Percentiles rank a stretch among this genome's conserved stretches.
Conservation (phyloP, 2,888 invertebrate species). For the Trachelus tabidus region DNA sequence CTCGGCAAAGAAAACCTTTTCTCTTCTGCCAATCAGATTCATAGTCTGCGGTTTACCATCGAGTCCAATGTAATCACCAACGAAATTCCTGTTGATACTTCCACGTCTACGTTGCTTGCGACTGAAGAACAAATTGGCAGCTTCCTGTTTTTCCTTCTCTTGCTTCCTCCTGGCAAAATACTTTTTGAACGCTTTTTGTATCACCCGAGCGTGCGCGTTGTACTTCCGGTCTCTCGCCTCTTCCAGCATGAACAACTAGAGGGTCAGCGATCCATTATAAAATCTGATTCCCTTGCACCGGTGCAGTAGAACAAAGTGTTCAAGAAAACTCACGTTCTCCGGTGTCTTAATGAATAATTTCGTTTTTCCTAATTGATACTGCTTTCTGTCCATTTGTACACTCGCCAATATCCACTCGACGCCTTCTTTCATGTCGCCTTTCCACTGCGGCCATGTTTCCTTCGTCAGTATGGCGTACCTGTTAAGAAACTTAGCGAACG, state of each 20-base stretch:
- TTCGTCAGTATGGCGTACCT: conserved; percentile 75
- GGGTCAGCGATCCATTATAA: conserved; percentile 18
- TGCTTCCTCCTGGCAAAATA: conserved; percentile 72
- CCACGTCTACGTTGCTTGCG: conserved; percentile 73
- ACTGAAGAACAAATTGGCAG: conserved; percentile 65
- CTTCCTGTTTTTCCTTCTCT: conserved; percentile 71
- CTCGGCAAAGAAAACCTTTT: conserved; percentile 75
- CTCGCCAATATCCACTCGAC: conserved; percentile 70
- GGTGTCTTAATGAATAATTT: conserved; percentile 79
- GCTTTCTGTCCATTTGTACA: conserved; percentile 71
- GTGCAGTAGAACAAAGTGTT: too few relatives aligned
- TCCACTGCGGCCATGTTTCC: conserved; percentile 75
- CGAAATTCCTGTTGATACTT: conserved; percentile 75
- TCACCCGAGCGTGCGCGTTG: conserved; percentile 73
- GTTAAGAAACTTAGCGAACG: conserved; percentile 73
- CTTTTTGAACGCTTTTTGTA: conserved; percentile 76
- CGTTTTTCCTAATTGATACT: conserved; percentile 74
- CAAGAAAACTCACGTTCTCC: conserved; percentile 67
- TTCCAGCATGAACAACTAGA: conserved; percentile 75
- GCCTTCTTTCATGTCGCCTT: conserved; percentile 67
- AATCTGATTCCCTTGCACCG: background rate
- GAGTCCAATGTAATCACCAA: conserved; percentile 77
- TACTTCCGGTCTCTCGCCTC: conserved; percentile 75
- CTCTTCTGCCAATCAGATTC: conserved; percentile 72
- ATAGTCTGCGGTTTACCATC: conserved; percentile 71